phyloP scores from a whole-genome alignment of 1,140 invertebrate species.

The Dendroctonus valens region DNA sequence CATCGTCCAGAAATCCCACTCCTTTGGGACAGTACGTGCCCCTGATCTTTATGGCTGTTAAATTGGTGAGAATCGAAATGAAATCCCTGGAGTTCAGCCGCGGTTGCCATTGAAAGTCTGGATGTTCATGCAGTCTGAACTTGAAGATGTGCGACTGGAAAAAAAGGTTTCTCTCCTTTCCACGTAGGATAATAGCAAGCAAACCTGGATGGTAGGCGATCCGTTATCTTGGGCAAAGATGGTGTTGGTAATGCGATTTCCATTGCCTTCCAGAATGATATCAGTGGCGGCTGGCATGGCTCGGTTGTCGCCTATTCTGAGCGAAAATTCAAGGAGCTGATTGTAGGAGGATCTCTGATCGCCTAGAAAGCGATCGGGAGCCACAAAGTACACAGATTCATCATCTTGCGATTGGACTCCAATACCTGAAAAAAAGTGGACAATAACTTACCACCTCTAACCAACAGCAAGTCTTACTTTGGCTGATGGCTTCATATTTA shows the following conservation, averaged over 20 bases:
- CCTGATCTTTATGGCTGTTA: slow-evolving; percentile 92
- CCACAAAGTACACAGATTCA: slow-evolving; percentile 83
- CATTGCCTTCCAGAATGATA: slow-evolving; percentile 79
- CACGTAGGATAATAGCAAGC: neutral
- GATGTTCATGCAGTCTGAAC: slow-evolving; percentile 88
- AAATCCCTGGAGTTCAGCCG: slow-evolving; percentile 81
- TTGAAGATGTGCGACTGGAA: slow-evolving; percentile 63
- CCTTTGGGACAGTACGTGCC: slow-evolving; percentile 86
- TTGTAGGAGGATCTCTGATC: slow-evolving; percentile 95
- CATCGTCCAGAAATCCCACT: slow-evolving; percentile 86
- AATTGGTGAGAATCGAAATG: slow-evolving; percentile 86
- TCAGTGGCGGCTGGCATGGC: slow-evolving; percentile 69
- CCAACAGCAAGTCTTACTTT: too few relatives aligned
- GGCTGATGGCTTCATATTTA: slow-evolving; percentile 76
- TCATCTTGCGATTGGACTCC: slow-evolving; percentile 69
- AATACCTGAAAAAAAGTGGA: too few relatives aligned
- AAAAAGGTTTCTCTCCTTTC: neutral
- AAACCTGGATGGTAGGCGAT: slow-evolving; percentile 68
- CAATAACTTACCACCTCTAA: too few relatives aligned
- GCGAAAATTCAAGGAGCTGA: slow-evolving; percentile 84
- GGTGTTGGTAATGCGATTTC: slow-evolving; percentile 68
- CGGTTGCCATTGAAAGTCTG: slow-evolving; percentile 90
- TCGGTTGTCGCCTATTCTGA: slow-evolving; percentile 80
- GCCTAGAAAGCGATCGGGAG: slow-evolving; percentile 85
- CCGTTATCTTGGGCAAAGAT: slow-evolving; percentile 91